These are phyloP conservation scores for Diarsia dahlii DNA, from an alignment of 2,888 invertebrate genomes.

Conservation along the genomic window DNA sequence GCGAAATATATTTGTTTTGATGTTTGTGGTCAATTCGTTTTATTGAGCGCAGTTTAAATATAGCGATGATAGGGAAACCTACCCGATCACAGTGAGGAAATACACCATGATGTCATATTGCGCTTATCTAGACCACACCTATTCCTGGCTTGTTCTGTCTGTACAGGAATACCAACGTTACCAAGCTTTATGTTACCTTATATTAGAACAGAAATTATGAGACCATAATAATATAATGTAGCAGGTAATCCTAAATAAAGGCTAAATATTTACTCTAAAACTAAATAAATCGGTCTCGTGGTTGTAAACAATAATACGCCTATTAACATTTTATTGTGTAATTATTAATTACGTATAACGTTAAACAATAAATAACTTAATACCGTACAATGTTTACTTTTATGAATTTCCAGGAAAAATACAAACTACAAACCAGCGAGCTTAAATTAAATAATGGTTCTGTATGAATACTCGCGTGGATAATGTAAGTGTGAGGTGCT, in stretches of 20 bases:
- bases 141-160: neutral
- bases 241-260: conserved; percentile 6
- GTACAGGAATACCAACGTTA: neutral
- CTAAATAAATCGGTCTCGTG: conserved; percentile 3
- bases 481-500: conserved; percentile 13
- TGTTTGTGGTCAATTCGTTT: conserved; percentile 39
- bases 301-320: conserved; percentile 34
- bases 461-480: conserved; percentile 3
- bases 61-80: conserved; percentile 46
- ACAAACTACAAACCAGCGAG: conserved; percentile 12
- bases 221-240: neutral
- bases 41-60: conserved; percentile 32
- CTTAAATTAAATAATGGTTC: conserved; percentile 31
- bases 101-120: conserved; percentile 44
- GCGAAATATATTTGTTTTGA: conserved; percentile 27
- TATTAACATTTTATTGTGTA: conserved; percentile 26
- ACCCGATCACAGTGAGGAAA: conserved; percentile 54
- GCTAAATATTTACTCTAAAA: conserved; percentile 26
- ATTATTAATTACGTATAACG: conserved; percentile 18
- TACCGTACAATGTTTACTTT: conserved; percentile 28
- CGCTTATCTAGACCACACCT: conserved; percentile 14
- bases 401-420: conserved; percentile 41
- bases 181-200: neutral
- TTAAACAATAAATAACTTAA: conserved; percentile 26
- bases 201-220: conserved; percentile 5